Base-by-base conservation (phyloP, 1,140 invertebrate species). In the Aporrectodea caliginosa region DNA sequence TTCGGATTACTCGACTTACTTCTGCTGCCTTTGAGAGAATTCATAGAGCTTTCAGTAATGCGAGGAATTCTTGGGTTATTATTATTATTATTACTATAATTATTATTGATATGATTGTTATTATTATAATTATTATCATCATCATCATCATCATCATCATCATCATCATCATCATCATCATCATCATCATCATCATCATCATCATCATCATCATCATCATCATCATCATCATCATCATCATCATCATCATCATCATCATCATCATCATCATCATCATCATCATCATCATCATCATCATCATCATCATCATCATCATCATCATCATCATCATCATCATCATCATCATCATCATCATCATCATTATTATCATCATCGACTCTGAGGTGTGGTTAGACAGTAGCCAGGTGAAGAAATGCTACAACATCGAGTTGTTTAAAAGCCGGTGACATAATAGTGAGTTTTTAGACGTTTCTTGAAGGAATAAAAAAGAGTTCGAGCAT, bases 241-340 rank as follows among this genome's bases (percentile, higher is more conserved):
- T 68, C 14, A 68, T 68, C 58, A 68, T 68, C 27, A 68, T 27
- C 58, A 68, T 27, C 58, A 68, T 68, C 58, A 68, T 68, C 58
- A 68, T 68, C 58, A 68, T 68, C 58, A 68, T 68, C 58, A 68
- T 27, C 58, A 68, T 68, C 58, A 27, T 68, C 14, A 68, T 68
- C 58, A 68, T 68, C 58, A 71, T 14, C 32, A 30, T 27, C 58
- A 68, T 68, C 27, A 27, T 68, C 14, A 68, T 68, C 58, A 68
- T 68, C 27, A 68, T 27, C 58, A 68, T 68, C 27, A 68, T 68
- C 58, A 68, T 68, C 58, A 68, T 68, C 58, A 68, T 68, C 58
- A 68, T 68, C 58, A 68, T 68, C 58, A 68, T 68, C 58, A 68
- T 68, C 58, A 68, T 68, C 58, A 68, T 68, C 58, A 68, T 68